A percentile compares a stretch with the other conserved stretches of the same genome.
Evolutionary conservation across 2,113 vertebrate species (phyloP).

Genomic region (Heptranchias perlo): DNA sequence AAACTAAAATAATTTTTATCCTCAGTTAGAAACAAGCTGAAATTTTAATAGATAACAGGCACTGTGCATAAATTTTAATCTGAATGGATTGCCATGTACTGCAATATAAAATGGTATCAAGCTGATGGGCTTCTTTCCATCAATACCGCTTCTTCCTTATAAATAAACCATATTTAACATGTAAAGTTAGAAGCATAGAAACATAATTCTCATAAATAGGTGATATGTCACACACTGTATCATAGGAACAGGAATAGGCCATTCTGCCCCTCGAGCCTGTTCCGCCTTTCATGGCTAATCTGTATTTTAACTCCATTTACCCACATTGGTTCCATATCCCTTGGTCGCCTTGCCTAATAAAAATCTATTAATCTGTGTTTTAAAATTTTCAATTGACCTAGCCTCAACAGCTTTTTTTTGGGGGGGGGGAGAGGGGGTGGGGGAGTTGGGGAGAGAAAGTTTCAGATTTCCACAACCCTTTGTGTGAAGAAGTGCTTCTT

Average conservation of each 20-base stretch:
- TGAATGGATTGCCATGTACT: neutral
- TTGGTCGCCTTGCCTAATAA: too few relatives aligned
- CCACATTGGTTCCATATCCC: too few relatives aligned
- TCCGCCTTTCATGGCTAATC: too few relatives aligned
- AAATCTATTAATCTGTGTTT: too few relatives aligned
- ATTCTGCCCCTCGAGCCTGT: too few relatives aligned
- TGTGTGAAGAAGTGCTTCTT: neutral
- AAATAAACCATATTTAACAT: neutral
- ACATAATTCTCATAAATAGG: neutral
- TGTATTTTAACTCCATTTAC: too few relatives aligned
- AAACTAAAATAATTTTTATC: neutral
- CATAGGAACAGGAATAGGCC: too few relatives aligned
- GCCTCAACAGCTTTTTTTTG: too few relatives aligned
- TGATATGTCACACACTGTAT: neutral
- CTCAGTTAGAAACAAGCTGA: neutral
- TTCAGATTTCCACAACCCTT: neutral
- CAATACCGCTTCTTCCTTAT: neutral
- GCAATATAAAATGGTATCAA: neutral
- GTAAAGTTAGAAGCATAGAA: neutral
- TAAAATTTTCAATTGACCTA: too few relatives aligned
- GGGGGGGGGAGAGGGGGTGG: too few relatives aligned
- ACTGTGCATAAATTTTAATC: neutral
- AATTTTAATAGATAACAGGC: neutral
- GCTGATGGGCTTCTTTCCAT: neutral
- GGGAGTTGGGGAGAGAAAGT: too few relatives aligned